Conservation (phyloP, 2,797 vertebrate species). For the Thalassophryne amazonica region DNA sequence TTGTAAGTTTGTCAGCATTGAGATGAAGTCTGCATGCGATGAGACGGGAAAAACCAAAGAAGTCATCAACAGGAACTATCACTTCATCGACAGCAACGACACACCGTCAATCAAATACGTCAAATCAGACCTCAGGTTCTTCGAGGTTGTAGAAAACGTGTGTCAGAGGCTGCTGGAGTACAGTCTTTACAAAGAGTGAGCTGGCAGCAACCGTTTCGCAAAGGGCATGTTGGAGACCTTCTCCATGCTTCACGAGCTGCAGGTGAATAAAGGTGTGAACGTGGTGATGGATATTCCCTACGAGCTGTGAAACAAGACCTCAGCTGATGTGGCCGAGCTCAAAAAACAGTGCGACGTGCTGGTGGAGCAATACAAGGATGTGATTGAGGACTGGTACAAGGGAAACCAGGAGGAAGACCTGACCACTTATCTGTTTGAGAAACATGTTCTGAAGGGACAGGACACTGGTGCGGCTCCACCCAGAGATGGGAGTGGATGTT, state of each 20-base stretch:
- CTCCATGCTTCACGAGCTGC: constrained; percentile 92
- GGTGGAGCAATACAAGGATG: constrained; percentile 92
- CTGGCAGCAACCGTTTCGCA: constrained; percentile 94
- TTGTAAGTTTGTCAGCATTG: too few relatives aligned
- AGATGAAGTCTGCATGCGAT: too few relatives aligned
- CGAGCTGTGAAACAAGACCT: constrained; percentile 98
- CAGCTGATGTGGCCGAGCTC: constrained; percentile 93
- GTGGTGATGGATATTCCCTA: constrained; percentile 99
- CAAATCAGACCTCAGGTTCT: constrained; percentile 91
- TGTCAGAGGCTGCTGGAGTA: constrained; percentile 92
- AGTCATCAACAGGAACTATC: too few relatives aligned
- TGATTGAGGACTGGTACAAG: constrained; percentile 96
- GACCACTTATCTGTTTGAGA: constrained; percentile 88
- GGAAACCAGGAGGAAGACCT: constrained; percentile 91
- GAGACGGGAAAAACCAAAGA: too few relatives aligned
- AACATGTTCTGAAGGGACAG: constrained; percentile 90
- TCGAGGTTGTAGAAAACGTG: constrained; percentile 93
- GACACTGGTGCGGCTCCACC: too few relatives aligned
- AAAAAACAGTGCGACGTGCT: constrained; percentile 96
- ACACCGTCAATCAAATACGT: too few relatives aligned
- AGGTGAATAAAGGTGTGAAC: constrained; percentile 95
- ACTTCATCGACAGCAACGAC: too few relatives aligned
- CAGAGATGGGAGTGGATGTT: too few relatives aligned
- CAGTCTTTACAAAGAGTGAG: constrained; percentile 94
- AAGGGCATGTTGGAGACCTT: constrained; percentile 99